Evolutionary conservation across 1,140 invertebrate species (phyloP), one percentile per base, ranked within the genome.

Genomic region (Telenomus remus): DNA sequence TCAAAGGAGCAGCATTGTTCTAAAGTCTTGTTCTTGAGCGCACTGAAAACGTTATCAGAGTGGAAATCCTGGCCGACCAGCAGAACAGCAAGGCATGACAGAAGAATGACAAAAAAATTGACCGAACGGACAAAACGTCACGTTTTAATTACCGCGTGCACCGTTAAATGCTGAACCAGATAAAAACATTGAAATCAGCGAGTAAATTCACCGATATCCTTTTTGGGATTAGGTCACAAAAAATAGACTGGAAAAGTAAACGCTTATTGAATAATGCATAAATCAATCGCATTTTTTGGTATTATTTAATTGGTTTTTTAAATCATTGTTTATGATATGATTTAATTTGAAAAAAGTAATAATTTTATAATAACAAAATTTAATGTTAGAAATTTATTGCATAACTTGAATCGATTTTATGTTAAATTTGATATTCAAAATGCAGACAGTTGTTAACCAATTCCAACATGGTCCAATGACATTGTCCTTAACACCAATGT

Each of bases 11-110:
- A 56, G 50, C 51, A 66, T 66, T 73, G 63, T 73, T 73, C 56
- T 42, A 50, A 14, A 27, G 16, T 16, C 34, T 57, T 57, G 14
- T 15, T 53, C 59, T 65, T 34, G 33, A 15, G 15, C 49, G 37
- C 14, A 54, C 51, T 61, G 33, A 6, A 49, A 64, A 57, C 66
- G 61, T 71, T 76, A 76, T 76, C 56, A 76, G 74, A 76, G 66
- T 76, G 74, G 74, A 76, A 76, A 76, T 76, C 74, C 74, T 76
- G 74, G 61, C 66, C 66, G 74, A 76, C 68, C 66, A 47, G 56
- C 51, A 56, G 66, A 71, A 76, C 66, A 53, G 63, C 66, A 70
- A 15, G 66, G 56, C 74, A 53, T 70, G 74, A 76, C 74, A 76
- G 27, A 14, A 35, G 10, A 50, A 65, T 60, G 56, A 56, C 66